These are phyloP conservation scores for Tenrec ecaudatus DNA, from an alignment of 2,113 vertebrate genomes.

Conservation along the genomic window DNA sequence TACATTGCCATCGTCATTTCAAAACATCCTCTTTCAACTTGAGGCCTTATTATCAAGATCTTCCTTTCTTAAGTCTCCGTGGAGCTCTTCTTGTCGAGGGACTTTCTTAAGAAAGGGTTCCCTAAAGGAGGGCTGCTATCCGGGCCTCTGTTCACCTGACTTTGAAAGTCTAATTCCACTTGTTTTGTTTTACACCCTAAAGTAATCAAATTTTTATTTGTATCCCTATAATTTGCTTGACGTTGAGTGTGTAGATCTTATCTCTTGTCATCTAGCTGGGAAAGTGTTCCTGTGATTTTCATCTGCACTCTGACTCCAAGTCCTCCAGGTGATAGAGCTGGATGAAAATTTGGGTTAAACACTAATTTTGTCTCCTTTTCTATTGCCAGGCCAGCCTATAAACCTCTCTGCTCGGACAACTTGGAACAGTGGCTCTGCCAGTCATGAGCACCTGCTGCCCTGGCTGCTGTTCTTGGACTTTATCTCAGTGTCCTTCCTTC, in stretches of 20 bases:
- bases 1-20: neutral
- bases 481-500: slow-evolving; percentile 41
- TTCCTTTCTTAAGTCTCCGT: neutral
- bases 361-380: slow-evolving; percentile 15
- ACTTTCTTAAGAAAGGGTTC: neutral
- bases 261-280: neutral
- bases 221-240: neutral
- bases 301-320: neutral
- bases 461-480: neutral
- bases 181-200: neutral
- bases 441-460: neutral
- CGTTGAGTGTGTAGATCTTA: neutral
- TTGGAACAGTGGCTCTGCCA: slow-evolving; percentile 78
- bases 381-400: slow-evolving; percentile 69
- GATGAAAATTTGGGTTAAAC: neutral
- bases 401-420: slow-evolving; percentile 72
- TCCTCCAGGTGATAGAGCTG: slow-evolving; percentile 11
- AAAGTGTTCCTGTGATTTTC: slow-evolving; percentile 3
- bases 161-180: neutral
- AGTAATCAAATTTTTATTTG: neutral
- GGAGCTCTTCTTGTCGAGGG: neutral
- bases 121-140: neutral
- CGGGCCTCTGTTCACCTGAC: neutral
- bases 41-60: too few relatives aligned
- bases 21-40: too few relatives aligned